Evolutionary conservation across 2,113 vertebrate species (phyloP).

Genomic region (Strix aluco): DNA sequence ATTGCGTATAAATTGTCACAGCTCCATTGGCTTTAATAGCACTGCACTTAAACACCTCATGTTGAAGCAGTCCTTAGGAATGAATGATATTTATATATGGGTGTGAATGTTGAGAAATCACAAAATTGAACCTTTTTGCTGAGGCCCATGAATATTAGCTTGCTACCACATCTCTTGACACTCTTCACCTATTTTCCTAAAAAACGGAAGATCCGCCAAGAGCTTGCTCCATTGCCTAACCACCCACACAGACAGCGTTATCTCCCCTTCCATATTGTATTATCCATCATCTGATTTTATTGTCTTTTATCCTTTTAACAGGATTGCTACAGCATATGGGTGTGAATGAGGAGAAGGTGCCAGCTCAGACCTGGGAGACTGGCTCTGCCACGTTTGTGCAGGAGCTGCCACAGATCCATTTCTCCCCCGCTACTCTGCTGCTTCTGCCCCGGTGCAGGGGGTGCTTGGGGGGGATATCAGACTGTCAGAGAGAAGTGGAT

Average conservation of each 20-base stretch:
- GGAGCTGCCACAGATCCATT: not conserved
- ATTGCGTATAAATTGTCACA: not conserved
- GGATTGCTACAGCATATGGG: not conserved
- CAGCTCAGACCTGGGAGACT: not conserved
- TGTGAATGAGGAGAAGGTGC: not conserved
- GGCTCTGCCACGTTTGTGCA: not conserved
- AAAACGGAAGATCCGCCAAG: not conserved
- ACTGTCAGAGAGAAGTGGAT: too few relatives aligned
- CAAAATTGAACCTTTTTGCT: not conserved
- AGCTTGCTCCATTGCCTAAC: not conserved
- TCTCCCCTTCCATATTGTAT: not conserved
- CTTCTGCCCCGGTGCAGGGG: not conserved
- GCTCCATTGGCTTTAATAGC: not conserved
- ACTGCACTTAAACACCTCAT: not conserved
- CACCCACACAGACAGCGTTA: accelerated
- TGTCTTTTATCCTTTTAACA: not conserved
- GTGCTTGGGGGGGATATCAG: not conserved
- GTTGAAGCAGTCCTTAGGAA: not conserved
- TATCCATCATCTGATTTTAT: not conserved
- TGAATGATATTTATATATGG: not conserved
- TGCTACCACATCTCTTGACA: not conserved
- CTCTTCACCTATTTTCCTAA: not conserved
- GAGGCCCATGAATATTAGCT: not conserved
- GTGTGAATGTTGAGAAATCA: not conserved
- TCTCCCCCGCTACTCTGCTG: not conserved